Evolutionary conservation across 2,113 vertebrate species (phyloP).

Genomic region (Pelecanoides urinatrix): DNA sequence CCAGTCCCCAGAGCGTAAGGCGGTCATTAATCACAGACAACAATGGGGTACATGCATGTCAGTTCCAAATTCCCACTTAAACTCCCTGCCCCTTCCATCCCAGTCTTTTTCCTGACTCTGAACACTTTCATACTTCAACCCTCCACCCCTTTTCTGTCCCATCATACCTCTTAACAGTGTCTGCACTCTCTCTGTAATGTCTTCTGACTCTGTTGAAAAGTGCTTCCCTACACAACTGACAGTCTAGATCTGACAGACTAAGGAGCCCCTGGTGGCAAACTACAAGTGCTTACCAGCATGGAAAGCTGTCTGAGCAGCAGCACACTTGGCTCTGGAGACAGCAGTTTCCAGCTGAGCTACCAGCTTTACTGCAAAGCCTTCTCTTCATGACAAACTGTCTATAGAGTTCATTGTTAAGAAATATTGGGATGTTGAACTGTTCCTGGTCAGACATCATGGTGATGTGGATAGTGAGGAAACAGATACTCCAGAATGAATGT

Average conservation of each 20-base stretch:
- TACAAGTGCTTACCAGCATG: not conserved
- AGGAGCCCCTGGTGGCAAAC: conserved; percentile 30
- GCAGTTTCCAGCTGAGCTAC: conserved; percentile 10
- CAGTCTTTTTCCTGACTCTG: not conserved
- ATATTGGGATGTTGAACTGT: not conserved
- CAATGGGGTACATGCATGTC: not conserved
- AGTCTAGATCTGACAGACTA: not conserved
- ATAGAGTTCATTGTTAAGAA: not conserved
- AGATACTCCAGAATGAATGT: not conserved
- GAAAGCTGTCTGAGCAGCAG: conserved; percentile 1
- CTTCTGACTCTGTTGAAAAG: not conserved
- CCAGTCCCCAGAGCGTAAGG: not conserved
- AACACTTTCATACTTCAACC: not conserved
- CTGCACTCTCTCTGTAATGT: not conserved
- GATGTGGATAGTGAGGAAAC: not conserved
- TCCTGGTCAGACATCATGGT: not conserved
- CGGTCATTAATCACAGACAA: conserved; percentile 10
- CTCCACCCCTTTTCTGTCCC: not conserved
- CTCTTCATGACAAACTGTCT: not conserved
- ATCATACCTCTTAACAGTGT: not conserved
- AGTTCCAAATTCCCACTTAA: not conserved
- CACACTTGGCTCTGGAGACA: not conserved
- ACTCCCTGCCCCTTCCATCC: not conserved
- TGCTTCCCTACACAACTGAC: not conserved
- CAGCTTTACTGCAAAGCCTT: not conserved